Conservation (phyloP, 2,888 invertebrate species). For the Campoplex capitator region DNA sequence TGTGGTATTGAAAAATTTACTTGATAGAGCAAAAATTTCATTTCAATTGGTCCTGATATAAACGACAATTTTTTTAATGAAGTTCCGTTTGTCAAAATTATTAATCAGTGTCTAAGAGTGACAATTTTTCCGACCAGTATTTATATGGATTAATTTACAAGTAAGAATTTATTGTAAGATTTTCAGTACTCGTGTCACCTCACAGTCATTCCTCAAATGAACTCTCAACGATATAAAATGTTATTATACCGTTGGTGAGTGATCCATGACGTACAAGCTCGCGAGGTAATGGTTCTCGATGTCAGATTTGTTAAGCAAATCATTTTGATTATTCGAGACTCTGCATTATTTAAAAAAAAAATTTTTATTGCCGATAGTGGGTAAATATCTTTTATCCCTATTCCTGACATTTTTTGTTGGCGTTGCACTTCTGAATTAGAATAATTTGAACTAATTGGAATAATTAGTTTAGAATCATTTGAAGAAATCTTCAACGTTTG, state of each 20-base stretch:
- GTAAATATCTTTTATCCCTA: neutral
- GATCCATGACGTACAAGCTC: constrained; percentile 8
- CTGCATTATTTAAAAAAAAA: constrained; percentile 27
- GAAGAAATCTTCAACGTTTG: no score
- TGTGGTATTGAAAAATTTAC: neutral
- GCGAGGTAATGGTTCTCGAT: constrained; percentile 39
- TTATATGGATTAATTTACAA: neutral
- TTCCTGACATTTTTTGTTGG: neutral
- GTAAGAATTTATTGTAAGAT: neutral
- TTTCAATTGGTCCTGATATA: neutral
- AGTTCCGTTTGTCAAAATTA: neutral
- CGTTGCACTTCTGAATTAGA: neutral
- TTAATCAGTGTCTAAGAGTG: neutral
- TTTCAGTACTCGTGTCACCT: constrained; percentile 57
- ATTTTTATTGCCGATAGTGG: neutral
- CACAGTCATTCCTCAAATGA: constrained; percentile 22
- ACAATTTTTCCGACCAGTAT: neutral
- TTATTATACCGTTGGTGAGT: constrained; percentile 64
- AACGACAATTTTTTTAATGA: neutral
- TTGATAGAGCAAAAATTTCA: neutral
- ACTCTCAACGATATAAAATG: constrained; percentile 60
- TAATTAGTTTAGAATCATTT: no score
- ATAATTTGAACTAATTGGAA: neutral
- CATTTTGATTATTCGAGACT: constrained; percentile 67
- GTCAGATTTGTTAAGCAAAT: constrained; percentile 65